Evolutionary conservation across 2,888 invertebrate genomes (phyloP).

Genomic region (Mythimna albipuncta): DNA sequence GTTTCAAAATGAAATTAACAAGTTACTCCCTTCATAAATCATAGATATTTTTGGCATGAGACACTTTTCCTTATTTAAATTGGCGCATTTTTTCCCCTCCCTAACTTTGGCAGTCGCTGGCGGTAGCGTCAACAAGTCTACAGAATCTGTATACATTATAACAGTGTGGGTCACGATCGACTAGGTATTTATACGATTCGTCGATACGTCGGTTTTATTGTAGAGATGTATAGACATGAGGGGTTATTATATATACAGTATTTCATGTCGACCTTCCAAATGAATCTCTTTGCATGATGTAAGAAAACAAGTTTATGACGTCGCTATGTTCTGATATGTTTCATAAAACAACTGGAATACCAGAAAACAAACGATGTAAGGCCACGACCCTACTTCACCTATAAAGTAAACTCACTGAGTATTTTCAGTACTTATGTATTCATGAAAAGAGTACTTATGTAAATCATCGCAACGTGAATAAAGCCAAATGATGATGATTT

Average conservation of each 20-base stretch:
- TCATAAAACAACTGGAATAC: neutral
- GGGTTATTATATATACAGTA: conserved; percentile 1
- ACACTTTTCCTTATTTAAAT: neutral
- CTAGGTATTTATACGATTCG: conserved; percentile 44
- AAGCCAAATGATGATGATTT: conserved; percentile 12
- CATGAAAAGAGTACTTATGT: neutral
- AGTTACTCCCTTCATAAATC: neutral
- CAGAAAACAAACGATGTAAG: neutral
- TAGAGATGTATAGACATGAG: neutral
- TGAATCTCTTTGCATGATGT: neutral
- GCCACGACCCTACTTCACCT: neutral
- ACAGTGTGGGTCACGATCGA: conserved; percentile 14
- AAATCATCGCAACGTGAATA: neutral
- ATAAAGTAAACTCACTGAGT: neutral
- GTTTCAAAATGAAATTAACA: neutral
- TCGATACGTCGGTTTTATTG: conserved; percentile 46
- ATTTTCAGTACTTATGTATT: neutral
- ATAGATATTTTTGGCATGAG: neutral
- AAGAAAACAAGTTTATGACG: conserved; percentile 30
- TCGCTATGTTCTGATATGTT: neutral
- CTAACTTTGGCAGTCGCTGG: conserved; percentile 28
- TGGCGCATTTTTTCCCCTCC: neutral
- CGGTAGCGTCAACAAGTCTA: conserved; percentile 54
- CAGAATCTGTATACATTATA: conserved; percentile 46
- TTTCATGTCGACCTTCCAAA: conserved; percentile 18